phyloP scores from a whole-genome alignment of 2,113 vertebrate genomes.

The Chloroceryle aenea region DNA sequence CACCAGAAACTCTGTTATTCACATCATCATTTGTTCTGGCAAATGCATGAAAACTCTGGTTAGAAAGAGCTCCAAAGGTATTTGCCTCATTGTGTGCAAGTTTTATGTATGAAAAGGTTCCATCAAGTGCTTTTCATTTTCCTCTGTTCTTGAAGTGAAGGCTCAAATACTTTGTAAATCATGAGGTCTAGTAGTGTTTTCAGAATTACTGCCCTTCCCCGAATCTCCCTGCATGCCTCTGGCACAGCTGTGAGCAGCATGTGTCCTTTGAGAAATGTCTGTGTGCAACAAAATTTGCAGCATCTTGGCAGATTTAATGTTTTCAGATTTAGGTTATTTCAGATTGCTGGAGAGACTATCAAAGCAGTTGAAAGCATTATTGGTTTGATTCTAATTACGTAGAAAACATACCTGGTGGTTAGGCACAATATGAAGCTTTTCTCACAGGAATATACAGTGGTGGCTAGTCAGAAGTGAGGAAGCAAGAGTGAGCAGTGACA shows the following conservation, averaged over 20 bases:
- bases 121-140: not conserved
- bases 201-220: not conserved
- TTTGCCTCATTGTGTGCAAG: not conserved
- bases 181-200: not conserved
- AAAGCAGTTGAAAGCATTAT: not conserved
- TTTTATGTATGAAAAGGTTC: not conserved
- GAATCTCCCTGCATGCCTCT: not conserved
- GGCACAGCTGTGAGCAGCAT: not conserved
- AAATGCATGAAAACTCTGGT: not conserved
- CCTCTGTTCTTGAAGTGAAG: not conserved
- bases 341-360: not conserved
- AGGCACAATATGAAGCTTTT: not conserved
- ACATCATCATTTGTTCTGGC: not conserved
- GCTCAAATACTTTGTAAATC: not conserved
- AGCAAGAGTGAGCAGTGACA: accelerated
- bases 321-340: slow-evolving; percentile 2
- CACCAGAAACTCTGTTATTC: not conserved
- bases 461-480: not conserved
- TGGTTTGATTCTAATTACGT: not conserved
- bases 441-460: not conserved
- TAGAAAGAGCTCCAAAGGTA: not conserved
- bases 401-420: not conserved
- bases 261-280: not conserved
- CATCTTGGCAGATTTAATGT: not conserved
- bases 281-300: not conserved